Evolutionary conservation across 1,140 invertebrate species (phyloP), one percentile per base, ranked within the genome.

Genomic region (Zaprionus inermis): DNA sequence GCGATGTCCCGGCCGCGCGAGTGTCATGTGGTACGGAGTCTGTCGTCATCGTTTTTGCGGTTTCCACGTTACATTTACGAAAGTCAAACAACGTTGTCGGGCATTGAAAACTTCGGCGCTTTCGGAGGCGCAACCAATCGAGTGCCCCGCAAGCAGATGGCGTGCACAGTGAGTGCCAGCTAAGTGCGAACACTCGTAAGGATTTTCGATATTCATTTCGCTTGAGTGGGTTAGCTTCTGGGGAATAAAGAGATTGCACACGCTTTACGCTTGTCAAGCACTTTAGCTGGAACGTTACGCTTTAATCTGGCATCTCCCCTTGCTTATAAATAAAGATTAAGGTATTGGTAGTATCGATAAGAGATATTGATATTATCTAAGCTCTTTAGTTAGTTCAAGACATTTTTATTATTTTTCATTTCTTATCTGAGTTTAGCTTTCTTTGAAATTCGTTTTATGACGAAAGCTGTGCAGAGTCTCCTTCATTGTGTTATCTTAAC

Each of bases 41-140:
- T 60, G 57, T 60, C 58, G 59, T 36, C 55, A 56, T 73, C 71
- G 61, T 72, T 66, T 67, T 61, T 77, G 63, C 71, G 72, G 72
- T 72, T 59, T 64, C 66, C 41, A 55, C 67, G 38, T 56, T 64
- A 81, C 58, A 81, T 54, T 81, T 68, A 55, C 55, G 54, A 38
- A 81, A 81, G 41, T 49, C 74, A 77, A 77, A 69, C 70, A 74
- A 74, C 58, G 41, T 58, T 57, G 41, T 5, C 54, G 64, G 38
- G 41, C 64, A 70, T 66, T 78, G 71, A 73, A 73, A 55, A 72
- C 59, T 57, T 73, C 36, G 11, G 22, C 67, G 12, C 58, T 30
- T 52, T 52, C 46, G 7, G 36, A 20, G 28, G 36, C 24, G 16
- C 6, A 14, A 34, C 30, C 24, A 44, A 51, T 30, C n/a, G 44